phyloP scores from a whole-genome alignment of 2,888 invertebrate genomes.

The Papilio gigon region DNA sequence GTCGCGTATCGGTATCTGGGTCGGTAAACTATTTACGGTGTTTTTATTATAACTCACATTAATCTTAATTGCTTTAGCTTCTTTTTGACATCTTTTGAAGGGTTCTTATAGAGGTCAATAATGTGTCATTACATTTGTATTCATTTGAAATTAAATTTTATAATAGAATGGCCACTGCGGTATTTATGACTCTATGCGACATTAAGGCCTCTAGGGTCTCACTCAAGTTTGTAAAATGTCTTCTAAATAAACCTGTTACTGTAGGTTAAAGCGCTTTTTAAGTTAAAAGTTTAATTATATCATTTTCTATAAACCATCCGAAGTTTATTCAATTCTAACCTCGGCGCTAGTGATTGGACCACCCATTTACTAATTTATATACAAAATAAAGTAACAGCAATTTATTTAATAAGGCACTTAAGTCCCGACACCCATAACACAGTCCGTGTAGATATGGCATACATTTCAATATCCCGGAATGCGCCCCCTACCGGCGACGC shows the following conservation, averaged over 20 bases:
- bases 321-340: neutral
- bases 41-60: constrained; percentile 33
- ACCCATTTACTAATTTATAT: constrained; percentile 5
- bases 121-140: neutral
- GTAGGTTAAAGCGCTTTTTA: too few relatives aligned
- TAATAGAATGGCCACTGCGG: neutral
- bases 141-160: neutral
- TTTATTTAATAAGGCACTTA: constrained; percentile 28
- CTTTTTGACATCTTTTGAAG: constrained; percentile 23
- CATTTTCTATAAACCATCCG: too few relatives aligned
- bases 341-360: neutral
- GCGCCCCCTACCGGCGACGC: constrained; percentile 46
- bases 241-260: too few relatives aligned
- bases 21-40: constrained; percentile 38
- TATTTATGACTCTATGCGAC: neutral
- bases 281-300: too few relatives aligned
- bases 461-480: constrained; percentile 50
- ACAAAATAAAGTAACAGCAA: constrained; percentile 11
- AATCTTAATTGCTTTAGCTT: constrained; percentile 31
- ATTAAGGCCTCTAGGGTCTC: too few relatives aligned
- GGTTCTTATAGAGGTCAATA: constrained; percentile 28
- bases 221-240: too few relatives aligned
- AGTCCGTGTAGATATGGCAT: constrained; percentile 42
- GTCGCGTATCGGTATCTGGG: constrained; percentile 36
- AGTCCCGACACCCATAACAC: constrained; percentile 16